phyloP scores from a whole-genome alignment of 2,888 invertebrate genomes.

The Cremastinae sp. region DNA sequence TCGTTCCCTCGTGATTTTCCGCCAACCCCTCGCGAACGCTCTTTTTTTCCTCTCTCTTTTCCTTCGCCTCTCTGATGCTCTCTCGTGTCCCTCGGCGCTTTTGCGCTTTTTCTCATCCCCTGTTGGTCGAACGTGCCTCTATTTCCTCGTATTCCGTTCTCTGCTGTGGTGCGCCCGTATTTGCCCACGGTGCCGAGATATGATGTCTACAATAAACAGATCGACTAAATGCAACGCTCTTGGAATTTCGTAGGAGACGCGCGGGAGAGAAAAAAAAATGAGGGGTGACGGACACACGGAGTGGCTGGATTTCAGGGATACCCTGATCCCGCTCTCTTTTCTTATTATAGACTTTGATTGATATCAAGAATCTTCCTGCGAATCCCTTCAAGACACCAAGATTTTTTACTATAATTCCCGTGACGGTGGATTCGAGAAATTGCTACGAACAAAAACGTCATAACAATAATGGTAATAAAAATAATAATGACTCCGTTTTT shows the following conservation, averaged over 20 bases:
- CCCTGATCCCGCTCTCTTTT: slow-evolving; percentile 28
- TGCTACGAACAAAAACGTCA: neutral
- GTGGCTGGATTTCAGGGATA: slow-evolving; percentile 36
- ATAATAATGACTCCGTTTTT: neutral
- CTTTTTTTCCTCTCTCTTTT: slow-evolving; percentile 46
- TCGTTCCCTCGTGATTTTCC: slow-evolving; percentile 67
- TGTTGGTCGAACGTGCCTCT: slow-evolving; percentile 44
- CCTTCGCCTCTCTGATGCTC: slow-evolving; percentile 13
- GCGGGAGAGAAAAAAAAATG: slow-evolving; percentile 8
- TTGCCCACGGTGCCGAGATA: slow-evolving; percentile 51
- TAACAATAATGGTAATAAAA: neutral
- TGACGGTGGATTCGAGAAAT: slow-evolving; percentile 2
- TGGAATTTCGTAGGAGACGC: neutral
- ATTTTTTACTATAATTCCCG: slow-evolving; percentile 25
- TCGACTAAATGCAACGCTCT: slow-evolving; percentile 44
- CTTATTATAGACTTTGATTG: slow-evolving; percentile 39
- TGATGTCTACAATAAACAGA: slow-evolving; percentile 65
- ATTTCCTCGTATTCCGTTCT: slow-evolving; percentile 39
- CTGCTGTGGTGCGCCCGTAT: slow-evolving; percentile 43
- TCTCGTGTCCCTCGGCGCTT: slow-evolving; percentile 28
- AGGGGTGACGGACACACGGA: slow-evolving; percentile 36
- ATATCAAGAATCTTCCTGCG: slow-evolving; percentile 24
- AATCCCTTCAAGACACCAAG: slow-evolving; percentile 25
- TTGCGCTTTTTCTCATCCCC: slow-evolving; percentile 54
- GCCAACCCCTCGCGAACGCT: slow-evolving; percentile 62